Evolutionary conservation across 2,797 vertebrate species (phyloP), one percentile per base, ranked within the genome.

Genomic region (Squalus acanthias): DNA sequence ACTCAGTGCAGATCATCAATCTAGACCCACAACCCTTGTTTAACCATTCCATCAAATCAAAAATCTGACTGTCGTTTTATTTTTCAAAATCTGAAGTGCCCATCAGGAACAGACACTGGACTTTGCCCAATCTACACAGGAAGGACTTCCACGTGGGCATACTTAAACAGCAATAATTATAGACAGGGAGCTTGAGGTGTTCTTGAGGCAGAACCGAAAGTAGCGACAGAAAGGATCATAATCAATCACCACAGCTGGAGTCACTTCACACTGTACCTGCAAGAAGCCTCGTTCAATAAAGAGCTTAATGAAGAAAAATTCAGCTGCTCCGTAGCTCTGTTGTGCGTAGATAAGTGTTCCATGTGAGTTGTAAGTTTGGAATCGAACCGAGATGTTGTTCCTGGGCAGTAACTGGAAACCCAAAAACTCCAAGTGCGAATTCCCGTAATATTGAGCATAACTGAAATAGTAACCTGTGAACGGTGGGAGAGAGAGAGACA

Each of bases 341-440:
- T 98, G 98, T 96, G 98, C 96, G 96, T 98, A 98, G 4, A 99
- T 97, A 13, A 99, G 97, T 17, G 98, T 98, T 97, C 98, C 99
- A 33, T 97, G 96, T 22, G 97, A 96, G 0, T 72, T 97, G 63
- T 95, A 96, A 4, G 98, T 98, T 96, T 98, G 98, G 97, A 99
- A 98, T 97, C 98, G 97, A 97, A 99, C 96, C 12, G 97, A 98
- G 93, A 99, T 98, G 96, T 97, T 98, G 96, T 98, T 98, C 96
- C 98, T 96, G 26, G 95, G n/a, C 2, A 96, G 97, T 85, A 98
- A 97, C 97, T 97, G 96, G 96, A 98, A 97, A 85, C 98, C 98
- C 96, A 97, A 97, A 97, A 99, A 99, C 97, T 98, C 98, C 97
- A 98, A 97, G 97, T 98, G 98, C 53, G 98, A 98, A 97, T 98